These are phyloP conservation scores for Corythornis vintsioides DNA, from an alignment of 2,113 vertebrate genomes.

Conservation along the genomic window DNA sequence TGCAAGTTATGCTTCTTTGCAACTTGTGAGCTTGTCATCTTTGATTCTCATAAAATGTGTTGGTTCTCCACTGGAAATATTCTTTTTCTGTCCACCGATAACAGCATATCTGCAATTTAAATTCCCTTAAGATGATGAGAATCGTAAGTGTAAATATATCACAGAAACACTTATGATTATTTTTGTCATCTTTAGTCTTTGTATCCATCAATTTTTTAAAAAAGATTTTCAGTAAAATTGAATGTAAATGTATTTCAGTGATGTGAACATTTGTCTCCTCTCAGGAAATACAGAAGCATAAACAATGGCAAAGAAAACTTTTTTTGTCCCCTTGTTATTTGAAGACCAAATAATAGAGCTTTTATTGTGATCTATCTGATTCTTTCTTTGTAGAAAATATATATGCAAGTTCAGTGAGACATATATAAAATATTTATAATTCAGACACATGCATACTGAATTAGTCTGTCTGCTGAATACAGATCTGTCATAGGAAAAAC, in stretches of 20 bases:
- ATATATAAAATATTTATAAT: neutral
- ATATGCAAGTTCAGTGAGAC: neutral
- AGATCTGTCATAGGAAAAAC: neutral
- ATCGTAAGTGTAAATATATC: neutral
- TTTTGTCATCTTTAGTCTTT: constrained; percentile 27
- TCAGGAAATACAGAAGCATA: neutral
- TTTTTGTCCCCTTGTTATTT: neutral
- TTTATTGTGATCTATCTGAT: neutral
- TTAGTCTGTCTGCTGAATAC: neutral
- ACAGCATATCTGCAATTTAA: constrained; percentile 12
- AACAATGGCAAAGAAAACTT: neutral
- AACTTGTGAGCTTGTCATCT: constrained; percentile 57
- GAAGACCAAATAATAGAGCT: neutral
- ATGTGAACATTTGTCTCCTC: neutral
- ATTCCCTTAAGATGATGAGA: constrained; percentile 21
- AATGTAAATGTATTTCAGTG: neutral
- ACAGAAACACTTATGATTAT: neutral
- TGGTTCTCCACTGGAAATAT: constrained; percentile 22
- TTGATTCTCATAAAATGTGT: constrained; percentile 49
- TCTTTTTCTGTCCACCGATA: constrained; percentile 16
- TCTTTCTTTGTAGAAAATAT: neutral
- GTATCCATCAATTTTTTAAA: neutral
- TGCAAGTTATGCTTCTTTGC: constrained; percentile 39
- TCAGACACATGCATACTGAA: neutral
- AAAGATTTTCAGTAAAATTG: neutral